These are phyloP conservation scores for Malacosoma neustria DNA, from an alignment of 2,888 invertebrate species.

Conservation along the genomic window DNA sequence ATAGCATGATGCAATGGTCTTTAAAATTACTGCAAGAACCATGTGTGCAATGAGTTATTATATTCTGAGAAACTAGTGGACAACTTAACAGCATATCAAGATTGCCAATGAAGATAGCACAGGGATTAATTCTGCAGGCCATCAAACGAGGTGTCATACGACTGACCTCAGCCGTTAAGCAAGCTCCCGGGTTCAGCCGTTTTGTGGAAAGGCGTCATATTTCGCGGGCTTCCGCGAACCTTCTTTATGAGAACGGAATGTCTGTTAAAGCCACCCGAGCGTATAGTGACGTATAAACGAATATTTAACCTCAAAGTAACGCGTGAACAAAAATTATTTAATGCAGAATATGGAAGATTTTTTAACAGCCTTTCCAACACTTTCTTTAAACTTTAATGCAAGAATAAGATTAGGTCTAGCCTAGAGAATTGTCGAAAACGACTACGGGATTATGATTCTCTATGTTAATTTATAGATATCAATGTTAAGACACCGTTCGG, in stretches of 20 bases:
- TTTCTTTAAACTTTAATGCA: too few species aligned
- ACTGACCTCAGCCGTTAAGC: slow-evolving; percentile 25
- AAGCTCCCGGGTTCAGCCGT: slow-evolving; percentile 18
- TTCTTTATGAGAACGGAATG: slow-evolving; percentile 5
- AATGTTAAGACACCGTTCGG: too few species aligned
- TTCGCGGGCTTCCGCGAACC: slow-evolving; percentile 20
- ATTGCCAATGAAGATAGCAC: slow-evolving; percentile 28
- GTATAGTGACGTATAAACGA: background rate
- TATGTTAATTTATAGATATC: too few species aligned
- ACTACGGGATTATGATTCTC: too few species aligned
- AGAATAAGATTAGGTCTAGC: too few species aligned
- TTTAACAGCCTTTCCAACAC: too few species aligned
- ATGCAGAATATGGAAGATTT: too few species aligned
- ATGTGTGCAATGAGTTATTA: slow-evolving; percentile 4
- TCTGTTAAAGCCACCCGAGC: background rate
- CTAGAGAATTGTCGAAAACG: too few species aligned
- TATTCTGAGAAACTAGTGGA: slow-evolving; percentile 7
- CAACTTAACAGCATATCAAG: slow-evolving; percentile 19
- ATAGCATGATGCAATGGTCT: too few species aligned
- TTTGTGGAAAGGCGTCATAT: slow-evolving; percentile 7
- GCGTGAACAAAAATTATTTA: too few species aligned
- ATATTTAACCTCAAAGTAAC: too few species aligned
- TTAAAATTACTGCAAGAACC: too few species aligned
- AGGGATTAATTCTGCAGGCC: slow-evolving; percentile 25
- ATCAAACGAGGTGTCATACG: slow-evolving; percentile 8